phyloP scores from a whole-genome alignment of 2,797 vertebrate genomes.

The Rhincodon typus region DNA sequence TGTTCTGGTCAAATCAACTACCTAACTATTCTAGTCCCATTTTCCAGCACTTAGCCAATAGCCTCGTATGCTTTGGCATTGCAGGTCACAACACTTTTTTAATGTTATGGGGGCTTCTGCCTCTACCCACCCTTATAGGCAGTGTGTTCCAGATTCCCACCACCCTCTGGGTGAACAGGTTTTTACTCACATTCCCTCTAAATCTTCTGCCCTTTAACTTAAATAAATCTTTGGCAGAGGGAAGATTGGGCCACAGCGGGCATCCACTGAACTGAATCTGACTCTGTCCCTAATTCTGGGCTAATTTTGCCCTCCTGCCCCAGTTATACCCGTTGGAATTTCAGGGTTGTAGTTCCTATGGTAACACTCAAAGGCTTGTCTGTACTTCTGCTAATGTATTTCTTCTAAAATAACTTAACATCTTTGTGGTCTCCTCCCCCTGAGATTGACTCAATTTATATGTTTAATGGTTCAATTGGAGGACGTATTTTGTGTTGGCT shows the following conservation, averaged over 20 bases:
- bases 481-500: not conserved
- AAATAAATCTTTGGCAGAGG: too few species aligned
- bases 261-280: not conserved
- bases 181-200: too few species aligned
- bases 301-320: not conserved
- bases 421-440: not conserved
- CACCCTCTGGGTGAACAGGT: too few species aligned
- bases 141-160: too few species aligned
- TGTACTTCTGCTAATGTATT: not conserved
- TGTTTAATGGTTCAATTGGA: not conserved
- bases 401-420: not conserved
- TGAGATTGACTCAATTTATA: not conserved
- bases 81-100: too few species aligned
- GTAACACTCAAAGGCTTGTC: not conserved
- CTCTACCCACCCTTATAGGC: too few species aligned
- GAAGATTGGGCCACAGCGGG: not conserved
- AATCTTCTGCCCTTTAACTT: too few species aligned
- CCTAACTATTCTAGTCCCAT: too few species aligned
- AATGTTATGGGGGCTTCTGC: too few species aligned
- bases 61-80: too few species aligned
- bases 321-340: not conserved
- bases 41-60: too few species aligned
- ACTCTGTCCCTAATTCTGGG: not conserved
- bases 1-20: too few species aligned
- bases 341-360: not conserved